Evolutionary conservation across 2,113 vertebrate genomes (phyloP).

Genomic region (Rhinolophus ferrumequinum): DNA sequence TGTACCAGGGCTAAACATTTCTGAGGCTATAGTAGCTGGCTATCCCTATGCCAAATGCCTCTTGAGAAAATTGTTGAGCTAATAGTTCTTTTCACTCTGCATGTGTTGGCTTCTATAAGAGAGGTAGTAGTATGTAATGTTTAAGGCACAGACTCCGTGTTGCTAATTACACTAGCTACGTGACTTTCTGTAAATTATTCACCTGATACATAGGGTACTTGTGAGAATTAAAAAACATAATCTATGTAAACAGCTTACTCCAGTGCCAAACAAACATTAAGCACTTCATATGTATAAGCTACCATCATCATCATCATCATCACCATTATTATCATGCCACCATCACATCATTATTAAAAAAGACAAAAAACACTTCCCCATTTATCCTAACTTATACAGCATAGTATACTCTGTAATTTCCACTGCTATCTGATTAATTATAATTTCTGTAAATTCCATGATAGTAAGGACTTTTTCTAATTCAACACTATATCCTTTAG

Average conservation of each 20-base stretch:
- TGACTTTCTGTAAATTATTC: neutral
- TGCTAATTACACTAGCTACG: neutral
- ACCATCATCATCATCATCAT: neutral
- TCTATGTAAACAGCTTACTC: neutral
- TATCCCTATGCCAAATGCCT: neutral
- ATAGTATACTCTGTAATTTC: neutral
- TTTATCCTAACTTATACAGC: neutral
- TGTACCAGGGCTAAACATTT: neutral
- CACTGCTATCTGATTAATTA: neutral
- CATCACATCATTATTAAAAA: neutral
- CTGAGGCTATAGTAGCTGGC: neutral
- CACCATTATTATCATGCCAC: neutral
- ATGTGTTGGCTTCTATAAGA: neutral
- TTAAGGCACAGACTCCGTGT: neutral
- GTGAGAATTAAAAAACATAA: neutral
- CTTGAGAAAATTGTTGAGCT: neutral
- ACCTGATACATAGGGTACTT: neutral
- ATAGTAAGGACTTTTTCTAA: neutral
- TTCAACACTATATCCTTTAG: neutral
- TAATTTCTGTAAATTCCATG: neutral
- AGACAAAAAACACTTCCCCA: neutral
- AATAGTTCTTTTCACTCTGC: neutral
- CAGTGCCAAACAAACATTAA: neutral
- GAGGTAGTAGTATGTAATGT: fast-evolving
- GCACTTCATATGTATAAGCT: neutral